These are phyloP conservation scores for Acanthosoma haemorrhoidale DNA, from an alignment of 2,888 invertebrate species.

Conservation along the genomic window DNA sequence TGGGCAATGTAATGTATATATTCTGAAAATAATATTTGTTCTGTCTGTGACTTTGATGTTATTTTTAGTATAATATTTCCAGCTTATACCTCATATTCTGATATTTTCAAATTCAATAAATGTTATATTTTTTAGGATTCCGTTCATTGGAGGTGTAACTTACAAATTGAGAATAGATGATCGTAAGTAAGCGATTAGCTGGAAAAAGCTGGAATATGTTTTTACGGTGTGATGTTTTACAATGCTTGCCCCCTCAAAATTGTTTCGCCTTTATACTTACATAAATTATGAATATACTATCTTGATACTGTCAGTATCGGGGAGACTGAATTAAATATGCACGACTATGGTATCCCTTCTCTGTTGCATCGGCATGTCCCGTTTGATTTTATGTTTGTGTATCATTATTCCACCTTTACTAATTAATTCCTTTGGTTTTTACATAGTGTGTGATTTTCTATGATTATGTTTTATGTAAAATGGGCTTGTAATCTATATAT, in stretches of 20 bases:
- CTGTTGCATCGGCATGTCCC: neutral
- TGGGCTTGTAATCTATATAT: neutral
- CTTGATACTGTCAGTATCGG: no score
- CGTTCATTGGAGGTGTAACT: neutral
- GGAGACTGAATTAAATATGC: neutral
- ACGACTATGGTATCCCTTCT: neutral
- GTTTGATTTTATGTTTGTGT: neutral
- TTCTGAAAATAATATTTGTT: no score
- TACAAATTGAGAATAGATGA: neutral
- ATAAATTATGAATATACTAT: no score
- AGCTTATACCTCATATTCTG: neutral
- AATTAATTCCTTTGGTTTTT: neutral
- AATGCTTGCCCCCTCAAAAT: neutral
- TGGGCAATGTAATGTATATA: no score
- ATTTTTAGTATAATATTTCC: no score
- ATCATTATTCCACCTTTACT: neutral
- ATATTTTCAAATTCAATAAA: neutral
- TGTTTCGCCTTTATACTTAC: no score
- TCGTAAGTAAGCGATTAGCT: neutral
- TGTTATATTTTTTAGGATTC: conserved; percentile 2
- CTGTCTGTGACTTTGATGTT: no score
- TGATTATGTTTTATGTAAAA: neutral
- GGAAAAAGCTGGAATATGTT: neutral
- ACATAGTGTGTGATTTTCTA: neutral
- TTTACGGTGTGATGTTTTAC: neutral